phyloP scores from a whole-genome alignment of 2,888 invertebrate genomes.

The Diaperis boleti region DNA sequence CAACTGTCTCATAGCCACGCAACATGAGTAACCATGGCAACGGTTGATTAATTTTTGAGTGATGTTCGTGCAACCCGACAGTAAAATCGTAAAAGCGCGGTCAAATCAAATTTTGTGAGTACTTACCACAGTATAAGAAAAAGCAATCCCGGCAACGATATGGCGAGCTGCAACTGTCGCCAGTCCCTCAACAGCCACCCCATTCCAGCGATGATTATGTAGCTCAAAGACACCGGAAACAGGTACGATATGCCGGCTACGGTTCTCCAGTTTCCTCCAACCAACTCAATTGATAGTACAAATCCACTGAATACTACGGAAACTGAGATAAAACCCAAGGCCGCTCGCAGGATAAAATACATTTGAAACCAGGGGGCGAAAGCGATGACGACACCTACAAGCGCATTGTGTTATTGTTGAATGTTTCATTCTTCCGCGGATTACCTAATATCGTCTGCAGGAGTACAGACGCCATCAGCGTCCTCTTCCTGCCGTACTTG shows the following conservation, averaged over 20 bases:
- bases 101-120: conserved; percentile 15
- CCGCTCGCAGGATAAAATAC: conserved; percentile 77
- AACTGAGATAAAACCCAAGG: conserved; percentile 83
- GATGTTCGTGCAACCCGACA: no score
- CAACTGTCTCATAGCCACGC: no score
- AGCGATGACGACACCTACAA: conserved; percentile 69
- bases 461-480: conserved; percentile 78
- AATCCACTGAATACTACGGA: conserved; percentile 86
- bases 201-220: conserved; percentile 78
- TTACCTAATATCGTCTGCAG: conserved; percentile 46
- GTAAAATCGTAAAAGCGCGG: no score
- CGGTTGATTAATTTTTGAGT: no score
- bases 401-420: conserved; percentile 1
- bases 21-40: no score
- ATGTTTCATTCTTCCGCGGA: not conserved
- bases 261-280: conserved; percentile 84
- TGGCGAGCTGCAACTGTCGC: conserved; percentile 78
- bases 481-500: conserved; percentile 81
- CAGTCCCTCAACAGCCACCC: conserved; percentile 80
- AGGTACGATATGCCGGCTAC: conserved; percentile 85
- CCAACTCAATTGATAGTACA: conserved; percentile 82
- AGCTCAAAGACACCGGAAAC: conserved; percentile 82
- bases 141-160: conserved; percentile 79
- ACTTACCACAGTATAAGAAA: conserved; percentile 75
- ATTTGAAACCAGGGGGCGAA: conserved; percentile 78